Conservation (phyloP, 2,797 vertebrate genomes). For the Sciurus vulgaris region DNA sequence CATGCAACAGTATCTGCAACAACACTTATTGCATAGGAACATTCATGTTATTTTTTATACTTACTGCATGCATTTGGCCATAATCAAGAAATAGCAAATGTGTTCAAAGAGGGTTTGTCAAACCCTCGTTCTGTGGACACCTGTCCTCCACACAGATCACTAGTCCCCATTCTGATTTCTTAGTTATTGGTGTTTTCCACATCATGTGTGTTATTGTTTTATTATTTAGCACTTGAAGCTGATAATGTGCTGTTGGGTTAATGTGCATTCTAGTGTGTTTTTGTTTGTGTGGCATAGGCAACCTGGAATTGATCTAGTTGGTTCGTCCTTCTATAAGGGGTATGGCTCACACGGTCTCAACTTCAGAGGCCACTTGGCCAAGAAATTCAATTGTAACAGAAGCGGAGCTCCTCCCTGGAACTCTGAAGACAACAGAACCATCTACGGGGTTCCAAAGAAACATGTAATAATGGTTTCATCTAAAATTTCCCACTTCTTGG, state of each 20-base stretch:
- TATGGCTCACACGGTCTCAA: background rate
- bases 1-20: background rate
- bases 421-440: background rate
- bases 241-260: background rate
- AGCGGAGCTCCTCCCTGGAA: background rate
- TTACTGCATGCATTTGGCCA: background rate
- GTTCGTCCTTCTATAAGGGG: background rate
- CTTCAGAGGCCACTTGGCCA: background rate
- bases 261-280: background rate
- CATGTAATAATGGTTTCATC: background rate
- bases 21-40: background rate
- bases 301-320: background rate
- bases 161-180: background rate
- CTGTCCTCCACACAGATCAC: background rate
- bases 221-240: background rate
- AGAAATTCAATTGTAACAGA: background rate
- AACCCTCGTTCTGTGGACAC: background rate
- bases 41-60: background rate
- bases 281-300: background rate
- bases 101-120: background rate
- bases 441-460: background rate
- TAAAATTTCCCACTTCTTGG: background rate
- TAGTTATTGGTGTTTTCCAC: constrained; percentile 11
- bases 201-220: background rate
- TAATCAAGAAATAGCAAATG: constrained; percentile 32